A percentile compares a stretch with the other conserved stretches of the same genome.
Evolutionary conservation across 2,113 vertebrate genomes (phyloP).

Genomic region (Gallinago undulata): DNA sequence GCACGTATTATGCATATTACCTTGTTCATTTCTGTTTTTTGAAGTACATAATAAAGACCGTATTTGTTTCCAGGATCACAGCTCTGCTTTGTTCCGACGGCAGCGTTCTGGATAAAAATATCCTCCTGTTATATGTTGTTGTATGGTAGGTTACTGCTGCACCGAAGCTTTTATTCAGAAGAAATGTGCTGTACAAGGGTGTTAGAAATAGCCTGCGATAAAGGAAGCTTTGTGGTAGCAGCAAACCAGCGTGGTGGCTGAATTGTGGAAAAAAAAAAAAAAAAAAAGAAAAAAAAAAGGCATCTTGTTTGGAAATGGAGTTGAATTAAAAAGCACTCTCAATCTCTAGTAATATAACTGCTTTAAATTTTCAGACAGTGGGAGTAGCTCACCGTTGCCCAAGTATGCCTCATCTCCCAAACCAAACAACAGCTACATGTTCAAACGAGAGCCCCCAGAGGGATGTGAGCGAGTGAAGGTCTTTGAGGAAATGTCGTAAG

Average conservation of each 20-base stretch:
- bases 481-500: constrained; percentile 98
- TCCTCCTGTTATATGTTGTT: constrained; percentile 48
- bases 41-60: constrained; percentile 15
- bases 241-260: constrained; percentile 19
- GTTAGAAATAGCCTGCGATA: constrained; percentile 52
- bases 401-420: constrained; percentile 97
- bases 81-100: constrained; percentile 40
- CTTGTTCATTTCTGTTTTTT: constrained; percentile 21
- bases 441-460: constrained; percentile 98
- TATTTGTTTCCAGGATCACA: constrained; percentile 65
- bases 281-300: constrained; percentile 17
- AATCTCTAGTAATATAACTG: constrained; percentile 82
- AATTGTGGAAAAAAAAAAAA: neutral
- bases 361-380: constrained; percentile 87
- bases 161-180: constrained; percentile 53
- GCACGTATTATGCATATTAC: constrained; percentile 26
- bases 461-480: constrained; percentile 98
- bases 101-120: constrained; percentile 48
- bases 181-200: constrained; percentile 39
- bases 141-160: constrained; percentile 43
- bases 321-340: constrained; percentile 74
- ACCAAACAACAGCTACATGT: constrained; percentile 99
- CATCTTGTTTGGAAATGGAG: constrained; percentile 75
- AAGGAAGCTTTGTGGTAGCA: constrained; percentile 53
- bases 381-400: constrained; percentile 94